phyloP scores from a whole-genome alignment of 2,888 invertebrate genomes.

The Lobophora halterata region DNA sequence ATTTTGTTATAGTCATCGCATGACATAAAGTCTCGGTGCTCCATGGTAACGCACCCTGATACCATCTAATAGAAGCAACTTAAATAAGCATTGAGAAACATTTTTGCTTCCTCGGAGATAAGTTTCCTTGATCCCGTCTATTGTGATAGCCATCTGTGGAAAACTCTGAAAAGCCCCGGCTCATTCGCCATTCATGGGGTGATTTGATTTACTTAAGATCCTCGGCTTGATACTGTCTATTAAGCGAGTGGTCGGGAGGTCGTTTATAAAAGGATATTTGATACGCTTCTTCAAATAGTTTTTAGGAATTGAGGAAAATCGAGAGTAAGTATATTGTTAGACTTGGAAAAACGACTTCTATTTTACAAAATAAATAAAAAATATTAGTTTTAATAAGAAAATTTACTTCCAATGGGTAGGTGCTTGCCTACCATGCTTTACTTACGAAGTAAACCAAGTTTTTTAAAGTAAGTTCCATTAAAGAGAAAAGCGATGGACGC shows the following conservation, averaged over 20 bases:
- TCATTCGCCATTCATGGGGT: conserved; percentile 78
- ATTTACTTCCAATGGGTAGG: no score
- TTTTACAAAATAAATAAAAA: no score
- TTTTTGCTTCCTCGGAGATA: conserved; percentile 71
- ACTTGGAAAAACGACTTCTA: no score
- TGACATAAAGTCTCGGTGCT: background rate
- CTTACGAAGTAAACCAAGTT: no score
- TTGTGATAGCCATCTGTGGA: conserved; percentile 77
- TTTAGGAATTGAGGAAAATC: conserved; percentile 19
- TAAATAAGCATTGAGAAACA: conserved; percentile 77
- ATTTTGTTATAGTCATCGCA: background rate
- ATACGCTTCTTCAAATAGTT: conserved; percentile 26
- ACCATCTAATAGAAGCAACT: conserved; percentile 69
- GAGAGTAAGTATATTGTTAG: no score
- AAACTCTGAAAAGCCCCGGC: conserved; percentile 71
- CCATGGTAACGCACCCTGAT: conserved; percentile 36
- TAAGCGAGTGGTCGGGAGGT: conserved; percentile 64
- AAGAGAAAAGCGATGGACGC: no score
- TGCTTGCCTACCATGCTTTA: no score
- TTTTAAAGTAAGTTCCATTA: no score
- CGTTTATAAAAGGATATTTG: conserved; percentile 60
- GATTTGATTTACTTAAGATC: conserved; percentile 81
- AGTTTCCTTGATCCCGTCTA: conserved; percentile 74
- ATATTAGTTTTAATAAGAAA: no score
- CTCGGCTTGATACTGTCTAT: conserved; percentile 72